Conservation (phyloP, 2,888 invertebrate genomes). For the Chloromyia formosa region DNA sequence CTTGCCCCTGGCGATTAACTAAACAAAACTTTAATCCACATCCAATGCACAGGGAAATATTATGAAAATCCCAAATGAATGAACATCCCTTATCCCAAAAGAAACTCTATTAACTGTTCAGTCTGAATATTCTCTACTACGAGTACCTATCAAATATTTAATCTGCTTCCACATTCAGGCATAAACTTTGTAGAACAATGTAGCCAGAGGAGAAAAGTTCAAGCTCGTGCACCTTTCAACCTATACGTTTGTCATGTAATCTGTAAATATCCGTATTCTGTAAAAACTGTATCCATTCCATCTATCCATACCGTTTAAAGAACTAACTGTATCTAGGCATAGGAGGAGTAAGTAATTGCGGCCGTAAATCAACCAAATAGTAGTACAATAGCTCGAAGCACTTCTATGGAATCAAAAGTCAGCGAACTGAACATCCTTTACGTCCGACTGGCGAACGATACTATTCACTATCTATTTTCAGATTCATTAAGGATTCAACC, state of each 20-base stretch:
- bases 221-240: background rate
- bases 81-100: background rate
- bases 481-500: constrained; percentile 8
- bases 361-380: constrained; percentile 1
- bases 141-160: constrained; percentile 1
- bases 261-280: too few relatives aligned
- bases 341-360: background rate
- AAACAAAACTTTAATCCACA: too few relatives aligned
- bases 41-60: background rate
- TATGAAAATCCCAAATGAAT: background rate
- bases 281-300: too few relatives aligned
- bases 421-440: background rate
- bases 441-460: background rate
- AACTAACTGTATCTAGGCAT: background rate
- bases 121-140: background rate
- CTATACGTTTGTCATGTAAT: background rate
- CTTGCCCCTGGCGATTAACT: too few relatives aligned
- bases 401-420: background rate
- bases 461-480: constrained; percentile 8
- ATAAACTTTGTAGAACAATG: background rate
- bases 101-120: background rate
- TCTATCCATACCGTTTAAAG: too few relatives aligned
- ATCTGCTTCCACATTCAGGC: background rate
- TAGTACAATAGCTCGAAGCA: background rate
- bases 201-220: background rate